These are phyloP conservation scores for Calyptomena viridis DNA, from an alignment of 2,113 vertebrate genomes.

Conservation along the genomic window DNA sequence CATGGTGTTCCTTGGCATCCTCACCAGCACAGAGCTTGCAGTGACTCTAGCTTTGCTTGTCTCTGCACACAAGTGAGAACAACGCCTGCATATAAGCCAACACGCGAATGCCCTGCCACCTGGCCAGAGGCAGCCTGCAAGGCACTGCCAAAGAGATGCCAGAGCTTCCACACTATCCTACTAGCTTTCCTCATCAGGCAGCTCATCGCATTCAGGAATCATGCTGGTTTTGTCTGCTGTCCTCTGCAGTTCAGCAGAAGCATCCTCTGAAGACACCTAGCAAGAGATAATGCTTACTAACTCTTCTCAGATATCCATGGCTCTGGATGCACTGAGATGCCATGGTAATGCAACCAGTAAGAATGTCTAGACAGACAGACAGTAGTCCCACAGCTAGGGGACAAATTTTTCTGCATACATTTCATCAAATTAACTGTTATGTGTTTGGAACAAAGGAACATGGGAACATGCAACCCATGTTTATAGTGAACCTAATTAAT, in stretches of 20 bases:
- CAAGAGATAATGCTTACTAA: conserved; percentile 17
- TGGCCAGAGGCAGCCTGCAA: conserved; percentile 30
- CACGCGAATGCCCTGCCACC: neutral
- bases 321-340: conserved; percentile 11
- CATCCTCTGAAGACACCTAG: conserved; percentile 17
- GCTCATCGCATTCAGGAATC: neutral
- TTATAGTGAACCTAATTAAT: neutral
- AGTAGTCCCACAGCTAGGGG: neutral
- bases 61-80: neutral
- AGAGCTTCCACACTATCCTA: neutral
- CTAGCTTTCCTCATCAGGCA: conserved; percentile 6
- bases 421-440: neutral
- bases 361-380: conserved; percentile 36
- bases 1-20: conserved; percentile 55
- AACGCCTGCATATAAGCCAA: neutral
- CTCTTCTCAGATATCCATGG: neutral
- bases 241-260: conserved; percentile 43
- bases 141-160: neutral
- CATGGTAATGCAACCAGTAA: conserved; percentile 5
- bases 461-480: neutral
- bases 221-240: neutral
- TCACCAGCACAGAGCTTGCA: neutral
- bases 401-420: neutral
- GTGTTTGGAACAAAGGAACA: neutral
- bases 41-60: neutral